A percentile compares a stretch with the other conserved stretches of the same genome.
These are phyloP conservation scores for Cybosia mesomella DNA, from an alignment of 2,888 invertebrate species.

Conservation along the genomic window DNA sequence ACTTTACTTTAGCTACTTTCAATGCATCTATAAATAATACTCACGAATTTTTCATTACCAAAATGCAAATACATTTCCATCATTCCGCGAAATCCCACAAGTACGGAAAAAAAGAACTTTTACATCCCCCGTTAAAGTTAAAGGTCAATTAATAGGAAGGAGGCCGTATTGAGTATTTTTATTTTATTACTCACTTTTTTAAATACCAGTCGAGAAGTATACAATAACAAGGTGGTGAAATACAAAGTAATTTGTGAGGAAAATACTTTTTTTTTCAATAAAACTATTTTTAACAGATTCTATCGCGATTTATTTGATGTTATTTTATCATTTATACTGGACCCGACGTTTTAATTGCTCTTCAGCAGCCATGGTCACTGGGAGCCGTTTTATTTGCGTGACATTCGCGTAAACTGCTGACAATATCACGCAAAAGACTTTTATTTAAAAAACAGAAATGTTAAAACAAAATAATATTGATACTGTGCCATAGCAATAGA, in stretches of 20 bases:
- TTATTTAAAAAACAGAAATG: too few relatives aligned
- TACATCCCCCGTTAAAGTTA: neutral
- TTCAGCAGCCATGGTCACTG: too few relatives aligned
- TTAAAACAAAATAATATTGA: too few relatives aligned
- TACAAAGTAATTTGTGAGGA: neutral
- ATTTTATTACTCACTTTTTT: neutral
- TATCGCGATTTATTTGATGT: too few relatives aligned
- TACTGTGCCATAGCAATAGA: too few relatives aligned
- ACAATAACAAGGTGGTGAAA: neutral
- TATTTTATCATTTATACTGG: too few relatives aligned
- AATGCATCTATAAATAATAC: neutral
- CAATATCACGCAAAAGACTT: too few relatives aligned
- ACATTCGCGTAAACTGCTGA: too few relatives aligned
- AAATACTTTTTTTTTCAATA: neutral
- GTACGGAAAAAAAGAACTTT: neutral
- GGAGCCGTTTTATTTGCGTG: too few relatives aligned
- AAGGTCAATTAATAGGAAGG: constrained; percentile 8
- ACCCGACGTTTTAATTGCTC: too few relatives aligned
- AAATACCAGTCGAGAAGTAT: neutral
- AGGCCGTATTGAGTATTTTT: constrained; percentile 6
- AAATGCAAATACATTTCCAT: neutral
- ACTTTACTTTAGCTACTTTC: neutral
- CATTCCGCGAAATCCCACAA: neutral
- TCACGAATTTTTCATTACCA: neutral
- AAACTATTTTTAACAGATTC: too few relatives aligned